These are phyloP conservation scores for Haemorhous mexicanus DNA, from an alignment of 2,113 vertebrate species.

Conservation along the genomic window DNA sequence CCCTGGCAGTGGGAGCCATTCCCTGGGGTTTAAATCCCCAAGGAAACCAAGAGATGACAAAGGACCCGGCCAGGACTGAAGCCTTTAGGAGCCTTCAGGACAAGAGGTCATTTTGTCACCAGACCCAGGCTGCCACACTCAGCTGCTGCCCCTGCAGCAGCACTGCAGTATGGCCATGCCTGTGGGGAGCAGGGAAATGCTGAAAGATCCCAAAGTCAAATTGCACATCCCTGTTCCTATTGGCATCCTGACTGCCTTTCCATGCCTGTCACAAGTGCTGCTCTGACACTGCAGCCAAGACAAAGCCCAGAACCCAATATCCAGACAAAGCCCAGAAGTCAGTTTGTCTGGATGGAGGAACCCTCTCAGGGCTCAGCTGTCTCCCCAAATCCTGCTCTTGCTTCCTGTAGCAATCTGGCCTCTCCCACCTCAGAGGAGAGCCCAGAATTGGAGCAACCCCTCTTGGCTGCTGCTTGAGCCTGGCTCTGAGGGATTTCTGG, in stretches of 20 bases:
- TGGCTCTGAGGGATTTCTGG: not conserved
- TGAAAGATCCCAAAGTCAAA: not conserved
- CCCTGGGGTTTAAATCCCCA: not conserved
- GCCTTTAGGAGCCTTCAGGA: not conserved
- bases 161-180: fast-evolving
- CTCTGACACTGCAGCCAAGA: not conserved
- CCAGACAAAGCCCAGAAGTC: not conserved
- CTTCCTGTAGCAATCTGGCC: not conserved
- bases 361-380: not conserved
- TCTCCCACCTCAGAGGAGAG: not conserved
- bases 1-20: not conserved
- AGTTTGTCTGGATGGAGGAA: not conserved
- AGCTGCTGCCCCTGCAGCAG: not conserved
- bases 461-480: not conserved
- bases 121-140: not conserved
- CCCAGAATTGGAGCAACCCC: not conserved
- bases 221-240: not conserved
- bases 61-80: not conserved
- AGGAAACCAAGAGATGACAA: not conserved
- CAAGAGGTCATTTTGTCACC: not conserved
- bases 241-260: fast-evolving
- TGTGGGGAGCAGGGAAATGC: not conserved
- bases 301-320: not conserved
- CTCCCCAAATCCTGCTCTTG: not conserved
- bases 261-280: not conserved